Conservation (phyloP, 2,797 vertebrate genomes). For the Gobionotothen gibberifrons region DNA sequence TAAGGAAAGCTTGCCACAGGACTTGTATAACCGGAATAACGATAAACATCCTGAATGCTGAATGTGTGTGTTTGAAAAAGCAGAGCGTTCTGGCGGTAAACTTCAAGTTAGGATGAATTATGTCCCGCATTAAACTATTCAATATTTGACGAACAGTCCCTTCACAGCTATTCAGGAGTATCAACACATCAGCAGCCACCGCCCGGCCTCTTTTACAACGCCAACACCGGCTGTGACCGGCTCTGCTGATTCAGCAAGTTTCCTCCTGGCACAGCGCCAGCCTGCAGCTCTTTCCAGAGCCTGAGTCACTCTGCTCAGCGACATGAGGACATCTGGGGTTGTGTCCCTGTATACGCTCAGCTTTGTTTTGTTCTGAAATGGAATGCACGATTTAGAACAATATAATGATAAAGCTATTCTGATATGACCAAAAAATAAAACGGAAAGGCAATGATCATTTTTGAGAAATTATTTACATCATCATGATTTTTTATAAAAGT, state of each 20-base stretch:
- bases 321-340: conserved; percentile 14
- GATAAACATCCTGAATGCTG: too few relatives aligned
- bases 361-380: background rate
- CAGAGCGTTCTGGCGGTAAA: background rate
- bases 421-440: too few relatives aligned
- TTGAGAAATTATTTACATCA: too few relatives aligned
- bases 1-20: too few relatives aligned
- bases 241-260: conserved; percentile 38
- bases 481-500: too few relatives aligned
- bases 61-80: background rate
- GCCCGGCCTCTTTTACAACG: background rate
- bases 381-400: too few relatives aligned
- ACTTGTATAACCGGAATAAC: too few relatives aligned
- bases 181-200: background rate
- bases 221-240: conserved; percentile 1
- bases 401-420: too few relatives aligned
- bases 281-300: conserved; percentile 18
- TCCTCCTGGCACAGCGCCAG: background rate
- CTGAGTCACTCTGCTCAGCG: conserved; percentile 32
- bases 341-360: background rate
- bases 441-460: too few relatives aligned
- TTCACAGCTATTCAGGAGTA: background rate
- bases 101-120: background rate
- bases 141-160: background rate
- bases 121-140: background rate